These are phyloP conservation scores for Podarcis siculus DNA, from an alignment of 2,797 vertebrate species.

Conservation along the genomic window DNA sequence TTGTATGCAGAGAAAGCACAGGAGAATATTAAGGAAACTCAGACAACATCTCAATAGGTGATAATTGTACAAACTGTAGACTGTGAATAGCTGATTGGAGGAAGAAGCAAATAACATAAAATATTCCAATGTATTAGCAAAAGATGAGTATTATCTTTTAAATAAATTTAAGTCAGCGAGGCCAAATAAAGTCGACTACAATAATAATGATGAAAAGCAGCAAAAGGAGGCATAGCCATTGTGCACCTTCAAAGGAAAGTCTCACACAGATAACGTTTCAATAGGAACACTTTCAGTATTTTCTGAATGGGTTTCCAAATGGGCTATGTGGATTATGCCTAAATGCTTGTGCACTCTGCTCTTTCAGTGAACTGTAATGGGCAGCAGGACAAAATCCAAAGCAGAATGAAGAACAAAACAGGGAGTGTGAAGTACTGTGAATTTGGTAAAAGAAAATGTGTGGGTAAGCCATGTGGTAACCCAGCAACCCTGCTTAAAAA, in stretches of 20 bases:
- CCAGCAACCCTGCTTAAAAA: constrained; percentile 20
- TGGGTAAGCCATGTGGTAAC: constrained; percentile 10
- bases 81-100: constrained; percentile 19
- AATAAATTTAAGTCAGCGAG: constrained; percentile 15
- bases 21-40: neutral
- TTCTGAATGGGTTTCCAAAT: constrained; percentile 35
- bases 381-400: neutral
- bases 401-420: constrained; percentile 30
- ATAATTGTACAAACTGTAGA: neutral
- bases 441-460: constrained; percentile 4
- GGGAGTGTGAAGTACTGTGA: neutral
- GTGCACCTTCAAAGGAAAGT: constrained; percentile 13
- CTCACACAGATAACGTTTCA: constrained; percentile 27
- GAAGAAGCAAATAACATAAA: constrained; percentile 22
- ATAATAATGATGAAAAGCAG: neutral
- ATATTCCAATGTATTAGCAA: constrained; percentile 23
- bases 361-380: constrained; percentile 12
- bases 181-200: neutral
- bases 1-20: neutral
- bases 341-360: neutral
- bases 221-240: constrained; percentile 5
- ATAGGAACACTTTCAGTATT: constrained; percentile 15
- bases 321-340: neutral
- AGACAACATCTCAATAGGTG: neutral
- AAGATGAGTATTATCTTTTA: neutral